Evolutionary conservation across 2,888 invertebrate species (phyloP).

Genomic region (Megalurothrips usitatus): DNA sequence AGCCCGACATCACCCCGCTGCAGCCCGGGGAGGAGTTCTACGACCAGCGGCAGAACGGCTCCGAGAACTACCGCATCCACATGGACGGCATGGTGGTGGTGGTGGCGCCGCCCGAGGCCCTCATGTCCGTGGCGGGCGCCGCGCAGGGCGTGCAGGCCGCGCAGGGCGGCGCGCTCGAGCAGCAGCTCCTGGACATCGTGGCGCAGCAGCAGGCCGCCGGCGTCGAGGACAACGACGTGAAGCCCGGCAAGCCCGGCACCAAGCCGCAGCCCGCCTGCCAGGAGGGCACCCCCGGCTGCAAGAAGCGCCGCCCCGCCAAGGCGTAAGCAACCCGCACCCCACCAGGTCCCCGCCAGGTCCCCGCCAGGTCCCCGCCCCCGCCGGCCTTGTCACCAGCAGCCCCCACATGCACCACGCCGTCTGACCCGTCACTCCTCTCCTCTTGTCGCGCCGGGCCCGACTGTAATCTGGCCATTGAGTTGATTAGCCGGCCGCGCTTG

Average conservation of each 20-base stretch:
- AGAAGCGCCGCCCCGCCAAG: conserved; percentile 33
- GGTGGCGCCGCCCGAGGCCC: conserved; percentile 58
- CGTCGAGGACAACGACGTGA: conserved; percentile 34
- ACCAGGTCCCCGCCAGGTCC: background rate
- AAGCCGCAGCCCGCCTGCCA: conserved; percentile 39
- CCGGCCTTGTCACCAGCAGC: background rate
- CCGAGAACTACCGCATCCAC: conserved; percentile 66
- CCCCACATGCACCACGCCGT: background rate
- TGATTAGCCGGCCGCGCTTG: too few relatives aligned
- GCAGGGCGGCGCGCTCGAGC: conserved; percentile 49
- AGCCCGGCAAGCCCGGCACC: conserved; percentile 45
- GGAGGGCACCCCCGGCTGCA: conserved; percentile 33
- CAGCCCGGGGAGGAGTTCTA: conserved; percentile 44
- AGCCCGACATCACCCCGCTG: conserved; percentile 8
- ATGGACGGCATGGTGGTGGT: conserved; percentile 65
- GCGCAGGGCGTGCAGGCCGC: conserved; percentile 52
- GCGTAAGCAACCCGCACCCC: background rate
- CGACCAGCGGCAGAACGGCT: conserved; percentile 75
- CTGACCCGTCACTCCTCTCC: too few relatives aligned
- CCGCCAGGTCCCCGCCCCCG: background rate
- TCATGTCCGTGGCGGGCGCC: conserved; percentile 53
- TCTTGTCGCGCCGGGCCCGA: too few relatives aligned
- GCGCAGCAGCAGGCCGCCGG: conserved; percentile 31
- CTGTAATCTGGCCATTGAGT: too few relatives aligned
- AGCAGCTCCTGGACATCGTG: conserved; percentile 33